Evolutionary conservation across 2,113 vertebrate genomes (phyloP), one percentile per base, ranked within the genome.

Genomic region (Solenodon paradoxus): DNA sequence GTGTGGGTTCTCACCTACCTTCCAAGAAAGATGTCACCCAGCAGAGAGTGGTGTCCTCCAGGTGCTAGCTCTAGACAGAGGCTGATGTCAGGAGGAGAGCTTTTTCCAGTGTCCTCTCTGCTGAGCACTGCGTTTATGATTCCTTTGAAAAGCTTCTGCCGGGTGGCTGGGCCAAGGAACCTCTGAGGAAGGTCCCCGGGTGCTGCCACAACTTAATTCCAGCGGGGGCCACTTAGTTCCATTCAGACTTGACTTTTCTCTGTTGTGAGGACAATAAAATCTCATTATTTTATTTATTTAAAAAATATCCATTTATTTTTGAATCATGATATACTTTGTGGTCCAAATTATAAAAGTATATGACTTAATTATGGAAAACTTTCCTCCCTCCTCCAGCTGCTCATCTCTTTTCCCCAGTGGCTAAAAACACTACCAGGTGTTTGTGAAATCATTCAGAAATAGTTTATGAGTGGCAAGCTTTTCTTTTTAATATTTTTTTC

Each of bases 211-310:
- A 38, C 38, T 35, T n/a, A n/a, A n/a, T n/a, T n/a, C n/a, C n/a
- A n/a, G n/a, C n/a, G n/a, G n/a, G n/a, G n/a, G n/a, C n/a, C n/a
- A n/a, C n/a, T n/a, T n/a, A n/a, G n/a, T n/a, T n/a, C n/a, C n/a
- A 24, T 72, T 40, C 69, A 40, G 20, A 40, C 20, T n/a, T 45
- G 69, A 49, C n/a, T 69, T 69, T n/a, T 68, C 63, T 68, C n/a
- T 68, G 64, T 69, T 38, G n/a, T 66, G 3, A 53, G 47, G n/a
- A 40, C 19, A 84, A 68, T 84, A 84, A 84, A 83, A 84, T 38
- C 42, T 87, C 3, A 15, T 72, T 81, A 66, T 86, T 81, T 96
- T n/a, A n/a, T n/a, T n/a, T n/a, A n/a, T n/a, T n/a, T n/a, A n/a
- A n/a, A n/a, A n/a, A n/a, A n/a, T n/a, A n/a, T n/a, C n/a, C n/a